Evolutionary conservation across 2,797 vertebrate species (phyloP).

Genomic region (Scleropages formosus): DNA sequence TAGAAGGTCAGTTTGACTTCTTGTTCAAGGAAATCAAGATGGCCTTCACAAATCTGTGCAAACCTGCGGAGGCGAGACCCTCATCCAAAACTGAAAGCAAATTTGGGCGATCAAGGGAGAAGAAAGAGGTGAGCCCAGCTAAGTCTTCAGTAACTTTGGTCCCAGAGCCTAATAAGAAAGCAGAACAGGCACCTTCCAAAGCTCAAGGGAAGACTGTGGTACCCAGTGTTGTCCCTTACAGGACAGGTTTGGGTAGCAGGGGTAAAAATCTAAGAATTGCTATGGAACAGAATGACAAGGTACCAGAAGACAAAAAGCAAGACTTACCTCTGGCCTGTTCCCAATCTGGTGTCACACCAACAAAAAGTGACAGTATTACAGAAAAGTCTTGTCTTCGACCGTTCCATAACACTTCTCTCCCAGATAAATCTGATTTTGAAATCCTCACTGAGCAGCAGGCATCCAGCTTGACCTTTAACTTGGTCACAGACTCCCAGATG

Average conservation of each 20-base stretch:
- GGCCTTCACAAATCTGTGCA: conserved; percentile 69
- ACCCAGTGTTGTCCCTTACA: conserved; percentile 41
- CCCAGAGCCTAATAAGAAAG: conserved; percentile 15
- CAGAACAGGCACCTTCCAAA: neutral
- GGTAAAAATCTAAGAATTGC: conserved; percentile 72
- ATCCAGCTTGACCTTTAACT: conserved; percentile 89
- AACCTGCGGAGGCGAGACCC: conserved; percentile 32
- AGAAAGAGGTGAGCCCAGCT: conserved; percentile 29
- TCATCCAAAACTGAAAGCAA: conserved; percentile 34
- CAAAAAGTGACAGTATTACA: conserved; percentile 42
- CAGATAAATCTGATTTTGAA: conserved; percentile 81
- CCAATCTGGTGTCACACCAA: conserved; percentile 17
- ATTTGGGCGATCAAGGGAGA: conserved; percentile 44
- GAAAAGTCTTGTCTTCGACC: conserved; percentile 52
- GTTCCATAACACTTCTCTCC: conserved; percentile 55
- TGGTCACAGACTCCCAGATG: conserved; percentile 95
- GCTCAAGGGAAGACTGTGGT: conserved; percentile 23
- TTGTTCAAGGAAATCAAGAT: conserved; percentile 80
- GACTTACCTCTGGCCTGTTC: conserved; percentile 21
- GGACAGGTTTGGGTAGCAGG: conserved; percentile 70
- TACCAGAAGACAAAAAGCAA: neutral
- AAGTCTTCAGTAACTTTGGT: conserved; percentile 37
- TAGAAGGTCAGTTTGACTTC: conserved; percentile 87
- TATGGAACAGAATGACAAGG: conserved; percentile 41
- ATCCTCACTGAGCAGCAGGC: conserved; percentile 89